phyloP scores from a whole-genome alignment of 1,140 invertebrate genomes.

The Rhyacophila brunnea region DNA sequence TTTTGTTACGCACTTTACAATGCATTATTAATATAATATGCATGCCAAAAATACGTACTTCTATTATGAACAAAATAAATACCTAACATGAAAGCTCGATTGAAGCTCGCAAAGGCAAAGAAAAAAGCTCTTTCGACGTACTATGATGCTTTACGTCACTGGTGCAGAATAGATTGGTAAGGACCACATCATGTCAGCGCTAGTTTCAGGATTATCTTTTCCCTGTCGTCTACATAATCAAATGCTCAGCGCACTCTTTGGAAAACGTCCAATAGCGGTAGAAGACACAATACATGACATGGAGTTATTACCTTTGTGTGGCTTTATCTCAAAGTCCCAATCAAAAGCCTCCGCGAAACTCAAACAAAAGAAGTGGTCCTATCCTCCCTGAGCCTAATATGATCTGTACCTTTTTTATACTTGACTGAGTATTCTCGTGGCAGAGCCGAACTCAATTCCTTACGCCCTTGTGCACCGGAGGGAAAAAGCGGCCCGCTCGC shows the following conservation, averaged over 20 bases:
- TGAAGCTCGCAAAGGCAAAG: too few species aligned
- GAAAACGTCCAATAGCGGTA: neutral
- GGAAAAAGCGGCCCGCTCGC: neutral
- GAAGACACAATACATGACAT: conserved; percentile 28
- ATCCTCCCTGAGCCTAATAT: conserved; percentile 28
- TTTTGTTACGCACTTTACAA: too few species aligned
- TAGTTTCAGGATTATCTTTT: conserved; percentile 18
- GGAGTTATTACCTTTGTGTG: conserved; percentile 29
- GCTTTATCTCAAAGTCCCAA: conserved; percentile 28
- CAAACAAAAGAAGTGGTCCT: conserved; percentile 27
- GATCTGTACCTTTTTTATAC: conserved; percentile 35
- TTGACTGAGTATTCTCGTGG: conserved; percentile 24
- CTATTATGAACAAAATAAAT: too few species aligned
- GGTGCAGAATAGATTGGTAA: too few species aligned
- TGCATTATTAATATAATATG: too few species aligned
- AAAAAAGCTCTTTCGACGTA: too few species aligned
- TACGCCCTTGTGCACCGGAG: neutral
- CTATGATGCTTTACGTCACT: too few species aligned
- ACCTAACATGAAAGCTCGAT: too few species aligned
- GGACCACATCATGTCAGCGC: too few species aligned
- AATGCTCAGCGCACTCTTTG: neutral
- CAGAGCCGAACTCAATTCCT: neutral
- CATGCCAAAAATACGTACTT: too few species aligned
- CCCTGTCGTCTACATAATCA: conserved; percentile 24
- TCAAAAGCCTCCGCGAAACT: conserved; percentile 26